Evolutionary conservation across 2,797 vertebrate species (phyloP).

Genomic region (Tokudaia muenninki): DNA sequence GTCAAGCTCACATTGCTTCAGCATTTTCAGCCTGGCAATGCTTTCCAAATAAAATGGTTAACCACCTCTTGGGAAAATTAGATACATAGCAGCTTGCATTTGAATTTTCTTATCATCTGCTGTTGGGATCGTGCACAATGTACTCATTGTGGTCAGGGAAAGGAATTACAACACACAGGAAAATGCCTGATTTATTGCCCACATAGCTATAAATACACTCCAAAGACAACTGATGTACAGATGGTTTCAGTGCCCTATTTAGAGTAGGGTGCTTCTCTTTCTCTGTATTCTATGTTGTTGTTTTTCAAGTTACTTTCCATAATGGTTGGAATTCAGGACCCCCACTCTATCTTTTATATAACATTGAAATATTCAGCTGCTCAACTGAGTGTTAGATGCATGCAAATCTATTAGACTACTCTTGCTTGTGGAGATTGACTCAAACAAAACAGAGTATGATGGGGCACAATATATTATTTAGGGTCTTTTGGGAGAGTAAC

Average conservation of each 20-base stretch:
- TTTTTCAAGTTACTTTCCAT: slow-evolving; percentile 45
- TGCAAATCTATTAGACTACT: slow-evolving; percentile 64
- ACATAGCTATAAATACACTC: slow-evolving; percentile 64
- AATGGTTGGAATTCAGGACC: slow-evolving; percentile 57
- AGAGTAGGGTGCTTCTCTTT: neutral
- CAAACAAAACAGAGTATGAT: neutral
- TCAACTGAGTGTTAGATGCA: slow-evolving; percentile 57
- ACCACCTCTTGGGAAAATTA: neutral
- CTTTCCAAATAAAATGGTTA: neutral
- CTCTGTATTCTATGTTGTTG: neutral
- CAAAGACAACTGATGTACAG: slow-evolving; percentile 47
- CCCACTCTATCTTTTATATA: slow-evolving; percentile 76
- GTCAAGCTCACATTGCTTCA: neutral
- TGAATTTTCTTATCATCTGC: neutral
- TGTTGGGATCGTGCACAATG: neutral
- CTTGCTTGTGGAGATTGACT: slow-evolving; percentile 53
- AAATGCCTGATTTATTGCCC: slow-evolving; percentile 58
- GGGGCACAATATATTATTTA: neutral
- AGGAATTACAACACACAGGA: slow-evolving; percentile 11
- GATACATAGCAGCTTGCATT: neutral
- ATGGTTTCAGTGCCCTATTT: slow-evolving; percentile 67
- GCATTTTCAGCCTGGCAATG: neutral
- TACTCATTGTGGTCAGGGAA: neutral
- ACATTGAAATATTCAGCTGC: slow-evolving; percentile 75
- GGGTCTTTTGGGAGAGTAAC: neutral